Percentiles rank a stretch among this genome's conserved stretches.
Conservation (phyloP, 92 coral and sea anemone species). For the Actinostola sp. region DNA sequence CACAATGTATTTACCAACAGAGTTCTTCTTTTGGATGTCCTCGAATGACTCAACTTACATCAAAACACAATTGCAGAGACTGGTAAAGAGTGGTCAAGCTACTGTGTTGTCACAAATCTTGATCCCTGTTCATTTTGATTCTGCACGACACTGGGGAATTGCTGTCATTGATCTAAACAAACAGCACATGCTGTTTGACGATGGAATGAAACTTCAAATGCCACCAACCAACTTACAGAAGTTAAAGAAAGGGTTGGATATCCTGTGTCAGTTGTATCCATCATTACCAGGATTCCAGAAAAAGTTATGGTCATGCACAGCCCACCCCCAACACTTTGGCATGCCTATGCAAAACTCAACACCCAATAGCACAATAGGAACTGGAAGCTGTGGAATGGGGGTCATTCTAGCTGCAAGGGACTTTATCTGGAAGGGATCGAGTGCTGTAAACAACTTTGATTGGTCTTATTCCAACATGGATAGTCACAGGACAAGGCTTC, state of each 20-base stretch:
- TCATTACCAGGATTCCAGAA: neutral
- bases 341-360: neutral
- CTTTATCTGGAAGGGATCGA: slow-evolving; percentile 3
- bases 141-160: slow-evolving; percentile 35
- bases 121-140: slow-evolving; percentile 25
- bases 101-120: slow-evolving; percentile 2
- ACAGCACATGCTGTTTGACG: slow-evolving; percentile 20
- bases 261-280: slow-evolving; percentile 26
- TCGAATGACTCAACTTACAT: slow-evolving; percentile 3
- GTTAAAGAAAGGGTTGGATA: slow-evolving; percentile 9
- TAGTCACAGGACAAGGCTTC: slow-evolving; percentile 12
- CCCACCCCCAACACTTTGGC: neutral
- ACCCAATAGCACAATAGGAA: neutral
- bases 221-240: neutral
- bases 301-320: neutral
- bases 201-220: slow-evolving; percentile 10
- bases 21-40: slow-evolving; percentile 27
- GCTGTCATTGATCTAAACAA: slow-evolving; percentile 17
- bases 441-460: neutral
- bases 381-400: slow-evolving; percentile 20
- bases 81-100: neutral
- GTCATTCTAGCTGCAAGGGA: slow-evolving; percentile 16
- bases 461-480: slow-evolving; percentile 4
- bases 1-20: slow-evolving; percentile 22
- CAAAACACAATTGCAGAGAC: neutral